Evolutionary conservation across 2,797 vertebrate species (phyloP), one percentile per base, ranked within the genome.

Genomic region (Phyllotis vaccarum): DNA sequence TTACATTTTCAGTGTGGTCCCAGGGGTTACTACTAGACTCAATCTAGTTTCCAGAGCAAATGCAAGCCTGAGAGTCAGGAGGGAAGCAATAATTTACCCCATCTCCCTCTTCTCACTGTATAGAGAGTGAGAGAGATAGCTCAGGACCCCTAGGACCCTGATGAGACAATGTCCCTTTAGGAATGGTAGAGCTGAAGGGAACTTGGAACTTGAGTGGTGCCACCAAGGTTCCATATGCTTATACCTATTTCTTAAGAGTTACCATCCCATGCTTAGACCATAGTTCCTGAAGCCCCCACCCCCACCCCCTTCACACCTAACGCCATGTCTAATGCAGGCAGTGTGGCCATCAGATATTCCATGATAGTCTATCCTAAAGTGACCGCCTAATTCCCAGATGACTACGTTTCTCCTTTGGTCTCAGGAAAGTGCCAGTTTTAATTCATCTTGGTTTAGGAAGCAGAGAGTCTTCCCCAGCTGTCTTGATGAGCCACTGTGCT

Each of bases 251-350:
- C 19, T 11, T 16, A 3, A 4, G 58, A 56, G 7, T 24, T 11
- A 29, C 60, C 43, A 58, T 13, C 0, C 7, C 24, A 60, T 29
- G 56, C 80, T 76, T 46, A 86, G 46, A 19, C 58, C 78, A 2
- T 2, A 27, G 43, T 37, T 62, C 46, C 58, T 34, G 68, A 31
- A 70, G 68, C 58, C 17, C 46, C 43, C 58, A 46, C 12, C 6
- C 62, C 60, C 21, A 19, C 11, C 12, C 31, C 22, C n/a, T 10
- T 27, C 81, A 93, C 56, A 74, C 40, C 40, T 2, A 46, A 13
- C 4, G 3, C 2, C 0, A 3, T 4, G 13, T 3, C 62, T 60
- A 46, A 40, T 60, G 13, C 0, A 14, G 1, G 29, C 40, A 0
- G 12, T 2, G 0, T 4, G 43, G 29, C 7, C 2, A 34, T 80